Conservation (phyloP, 2,797 vertebrate genomes). For the Lagodon rhomboides region DNA sequence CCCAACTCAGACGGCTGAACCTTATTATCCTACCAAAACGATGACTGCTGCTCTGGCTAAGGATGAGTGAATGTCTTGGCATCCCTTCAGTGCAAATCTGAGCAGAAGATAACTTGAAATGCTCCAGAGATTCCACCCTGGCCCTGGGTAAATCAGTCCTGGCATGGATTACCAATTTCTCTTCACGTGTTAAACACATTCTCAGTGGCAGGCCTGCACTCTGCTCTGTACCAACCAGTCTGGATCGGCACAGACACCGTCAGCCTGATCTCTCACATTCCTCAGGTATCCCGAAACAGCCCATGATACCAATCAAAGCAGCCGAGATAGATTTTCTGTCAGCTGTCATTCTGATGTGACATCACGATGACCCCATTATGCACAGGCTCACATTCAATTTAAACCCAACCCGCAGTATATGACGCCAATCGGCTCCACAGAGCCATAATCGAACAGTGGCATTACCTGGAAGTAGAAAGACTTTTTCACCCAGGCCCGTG, state of each 20-base stretch:
- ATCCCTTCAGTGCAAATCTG: constrained; percentile 16
- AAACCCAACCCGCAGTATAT: neutral
- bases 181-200: neutral
- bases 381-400: neutral
- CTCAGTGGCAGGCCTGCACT: constrained; percentile 6
- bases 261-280: constrained; percentile 35
- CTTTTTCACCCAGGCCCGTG: constrained; percentile 93
- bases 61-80: neutral
- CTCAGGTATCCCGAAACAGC: constrained; percentile 46
- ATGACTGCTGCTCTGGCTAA: constrained; percentile 32
- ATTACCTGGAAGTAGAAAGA: constrained; percentile 91
- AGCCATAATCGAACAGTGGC: neutral
- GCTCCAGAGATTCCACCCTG: neutral
- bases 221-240: neutral
- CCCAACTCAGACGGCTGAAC: constrained; percentile 31
- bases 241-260: constrained; percentile 5
- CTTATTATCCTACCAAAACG: constrained; percentile 29
- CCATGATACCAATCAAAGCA: neutral
- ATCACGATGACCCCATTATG: constrained; percentile 8
- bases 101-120: neutral
- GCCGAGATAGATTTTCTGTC: constrained; percentile 25
- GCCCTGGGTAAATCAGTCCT: neutral
- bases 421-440: neutral
- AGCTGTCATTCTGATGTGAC: constrained; percentile 67
- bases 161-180: constrained; percentile 4